Conservation (phyloP, 2,113 vertebrate genomes). For the Oryzias celebensis region DNA sequence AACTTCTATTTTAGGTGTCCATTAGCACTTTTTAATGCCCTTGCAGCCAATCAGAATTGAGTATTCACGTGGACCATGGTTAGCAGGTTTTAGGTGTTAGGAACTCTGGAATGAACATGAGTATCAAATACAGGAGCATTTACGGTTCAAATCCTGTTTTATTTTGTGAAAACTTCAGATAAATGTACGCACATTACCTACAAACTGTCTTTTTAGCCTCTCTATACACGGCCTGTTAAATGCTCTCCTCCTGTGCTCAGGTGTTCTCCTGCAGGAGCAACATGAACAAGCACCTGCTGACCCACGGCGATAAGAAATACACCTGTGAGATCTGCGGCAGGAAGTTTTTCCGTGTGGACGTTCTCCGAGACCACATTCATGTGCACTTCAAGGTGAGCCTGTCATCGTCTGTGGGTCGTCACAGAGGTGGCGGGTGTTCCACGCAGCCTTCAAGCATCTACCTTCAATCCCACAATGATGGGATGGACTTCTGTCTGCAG, state of each 20-base stretch:
- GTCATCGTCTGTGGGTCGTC: background rate
- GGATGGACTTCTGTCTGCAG: slow-evolving; percentile 62
- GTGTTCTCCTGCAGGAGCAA: slow-evolving; percentile 98
- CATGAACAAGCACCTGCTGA: slow-evolving; percentile 99
- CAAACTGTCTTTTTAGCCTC: too few species aligned
- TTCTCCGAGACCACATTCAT: slow-evolving; percentile 96
- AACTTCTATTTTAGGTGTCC: too few species aligned
- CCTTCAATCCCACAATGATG: background rate
- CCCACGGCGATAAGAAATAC: slow-evolving; percentile 98
- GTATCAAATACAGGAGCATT: too few species aligned
- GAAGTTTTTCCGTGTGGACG: slow-evolving; percentile 97
- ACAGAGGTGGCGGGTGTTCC: background rate
- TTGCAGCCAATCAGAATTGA: too few species aligned
- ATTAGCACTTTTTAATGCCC: too few species aligned
- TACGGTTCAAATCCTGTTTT: too few species aligned
- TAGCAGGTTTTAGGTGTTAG: too few species aligned
- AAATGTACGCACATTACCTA: too few species aligned
- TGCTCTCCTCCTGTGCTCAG: slow-evolving; percentile 62
- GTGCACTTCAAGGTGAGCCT: slow-evolving; percentile 96
- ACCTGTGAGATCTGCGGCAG: slow-evolving; percentile 98
- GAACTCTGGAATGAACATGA: too few species aligned
- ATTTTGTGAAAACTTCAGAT: too few species aligned
- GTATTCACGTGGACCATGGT: too few species aligned
- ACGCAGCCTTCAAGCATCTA: background rate
- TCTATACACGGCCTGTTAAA: background rate